phyloP scores from a whole-genome alignment of 2,113 vertebrate genomes.

The Edolisoma coerulescens region DNA sequence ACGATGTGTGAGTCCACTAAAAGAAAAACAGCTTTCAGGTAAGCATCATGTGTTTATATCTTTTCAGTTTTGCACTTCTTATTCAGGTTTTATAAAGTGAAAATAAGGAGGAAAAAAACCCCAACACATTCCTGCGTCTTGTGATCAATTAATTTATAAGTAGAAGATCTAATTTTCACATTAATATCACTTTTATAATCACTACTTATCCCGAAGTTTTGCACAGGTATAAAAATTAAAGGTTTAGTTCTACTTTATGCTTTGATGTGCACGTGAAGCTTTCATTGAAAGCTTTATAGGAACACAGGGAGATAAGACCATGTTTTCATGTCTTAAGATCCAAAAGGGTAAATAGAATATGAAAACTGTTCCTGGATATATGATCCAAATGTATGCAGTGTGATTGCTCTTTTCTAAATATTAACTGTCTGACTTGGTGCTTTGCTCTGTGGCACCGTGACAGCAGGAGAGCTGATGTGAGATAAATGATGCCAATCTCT shows the following conservation, averaged over 20 bases:
- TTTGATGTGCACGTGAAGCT: rapidly evolving
- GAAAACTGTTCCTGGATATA: not conserved
- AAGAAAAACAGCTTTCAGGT: not conserved
- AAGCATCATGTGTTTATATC: not conserved
- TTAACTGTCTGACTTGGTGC: not conserved
- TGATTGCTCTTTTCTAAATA: constrained; percentile 35
- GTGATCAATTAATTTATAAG: not conserved
- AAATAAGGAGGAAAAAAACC: not conserved
- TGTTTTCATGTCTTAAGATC: not conserved
- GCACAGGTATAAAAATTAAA: not conserved
- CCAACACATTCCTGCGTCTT: not conserved
- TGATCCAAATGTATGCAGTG: not conserved
- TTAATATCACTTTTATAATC: not conserved
- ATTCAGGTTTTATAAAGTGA: not conserved
- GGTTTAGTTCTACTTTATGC: not conserved
- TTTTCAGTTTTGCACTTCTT: not conserved
- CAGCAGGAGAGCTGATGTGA: constrained; percentile 55
- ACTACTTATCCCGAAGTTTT: not conserved
- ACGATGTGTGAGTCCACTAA: not conserved
- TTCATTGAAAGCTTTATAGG: not conserved
- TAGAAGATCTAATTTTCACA: not conserved
- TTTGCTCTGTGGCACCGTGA: not conserved
- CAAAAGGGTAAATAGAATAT: not conserved
- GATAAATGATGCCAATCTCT: constrained; percentile 53
- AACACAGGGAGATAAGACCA: not conserved